phyloP scores from a whole-genome alignment of 2,797 vertebrate species.

The Lepilemur septentrionalis region DNA sequence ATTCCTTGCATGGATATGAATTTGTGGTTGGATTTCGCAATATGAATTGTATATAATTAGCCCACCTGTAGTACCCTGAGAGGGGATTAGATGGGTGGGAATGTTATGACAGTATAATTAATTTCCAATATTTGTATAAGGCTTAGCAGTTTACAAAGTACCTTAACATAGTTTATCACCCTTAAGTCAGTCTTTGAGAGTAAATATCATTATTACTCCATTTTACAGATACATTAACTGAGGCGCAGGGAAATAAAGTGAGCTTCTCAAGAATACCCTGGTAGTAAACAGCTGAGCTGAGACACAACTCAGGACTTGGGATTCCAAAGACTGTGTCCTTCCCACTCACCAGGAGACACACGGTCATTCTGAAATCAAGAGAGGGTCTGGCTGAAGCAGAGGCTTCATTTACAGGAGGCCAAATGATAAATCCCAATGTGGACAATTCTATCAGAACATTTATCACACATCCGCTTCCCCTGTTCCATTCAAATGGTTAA shows the following conservation, averaged over 20 bases:
- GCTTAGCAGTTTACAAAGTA: not conserved
- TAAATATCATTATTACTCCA: not conserved
- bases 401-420: not conserved
- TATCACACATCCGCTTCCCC: not conserved
- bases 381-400: not conserved
- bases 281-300: not conserved
- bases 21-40: not conserved
- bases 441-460: not conserved
- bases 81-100: not conserved
- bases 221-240: conserved; percentile 15
- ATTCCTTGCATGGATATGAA: not conserved
- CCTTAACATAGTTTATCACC: not conserved
- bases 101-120: not conserved
- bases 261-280: not conserved
- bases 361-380: not conserved
- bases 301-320: not conserved
- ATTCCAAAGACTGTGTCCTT: not conserved
- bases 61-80: not conserved
- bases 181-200: not conserved
- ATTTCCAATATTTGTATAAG: not conserved
- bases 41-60: not conserved
- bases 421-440: not conserved
- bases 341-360: not conserved
- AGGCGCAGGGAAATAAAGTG: conserved; percentile 1
- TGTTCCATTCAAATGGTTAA: not conserved